Conservation (phyloP, 2,113 vertebrate genomes). For the Egretta garzetta region DNA sequence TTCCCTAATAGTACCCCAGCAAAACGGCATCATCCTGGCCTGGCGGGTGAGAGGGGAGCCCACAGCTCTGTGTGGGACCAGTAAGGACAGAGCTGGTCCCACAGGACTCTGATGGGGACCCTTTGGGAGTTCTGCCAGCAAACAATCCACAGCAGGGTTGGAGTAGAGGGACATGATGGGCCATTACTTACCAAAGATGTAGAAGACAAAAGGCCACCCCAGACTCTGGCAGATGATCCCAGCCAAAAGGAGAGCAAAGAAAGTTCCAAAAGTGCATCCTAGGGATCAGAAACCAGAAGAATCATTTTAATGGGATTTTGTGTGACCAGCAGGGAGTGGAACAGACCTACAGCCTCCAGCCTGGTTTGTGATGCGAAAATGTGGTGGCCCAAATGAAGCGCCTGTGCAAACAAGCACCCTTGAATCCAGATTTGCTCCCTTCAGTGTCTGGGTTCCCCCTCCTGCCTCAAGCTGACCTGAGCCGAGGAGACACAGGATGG, state of each 20-base stretch:
- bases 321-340: not conserved
- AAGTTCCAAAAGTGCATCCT: constrained; percentile 77
- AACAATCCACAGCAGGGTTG: not conserved
- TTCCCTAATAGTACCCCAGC: not conserved
- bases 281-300: not conserved
- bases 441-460: not conserved
- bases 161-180: not conserved
- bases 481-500: not conserved
- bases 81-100: not conserved
- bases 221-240: constrained; percentile 75
- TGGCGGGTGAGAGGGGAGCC: not conserved
- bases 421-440: not conserved
- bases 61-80: too few species aligned
- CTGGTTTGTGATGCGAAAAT: not conserved
- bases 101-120: not conserved
- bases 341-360: not conserved
- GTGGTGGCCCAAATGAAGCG: not conserved
- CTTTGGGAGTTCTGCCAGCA: not conserved
- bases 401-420: not conserved
- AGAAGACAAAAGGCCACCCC: constrained; percentile 84
- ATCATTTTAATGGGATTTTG: not conserved
- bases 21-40: not conserved
- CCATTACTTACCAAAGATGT: constrained; percentile 74
- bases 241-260: constrained; percentile 76
- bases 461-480: not conserved